phyloP scores from a whole-genome alignment of 1,140 invertebrate species.

The Leguminivora glycinivorella region DNA sequence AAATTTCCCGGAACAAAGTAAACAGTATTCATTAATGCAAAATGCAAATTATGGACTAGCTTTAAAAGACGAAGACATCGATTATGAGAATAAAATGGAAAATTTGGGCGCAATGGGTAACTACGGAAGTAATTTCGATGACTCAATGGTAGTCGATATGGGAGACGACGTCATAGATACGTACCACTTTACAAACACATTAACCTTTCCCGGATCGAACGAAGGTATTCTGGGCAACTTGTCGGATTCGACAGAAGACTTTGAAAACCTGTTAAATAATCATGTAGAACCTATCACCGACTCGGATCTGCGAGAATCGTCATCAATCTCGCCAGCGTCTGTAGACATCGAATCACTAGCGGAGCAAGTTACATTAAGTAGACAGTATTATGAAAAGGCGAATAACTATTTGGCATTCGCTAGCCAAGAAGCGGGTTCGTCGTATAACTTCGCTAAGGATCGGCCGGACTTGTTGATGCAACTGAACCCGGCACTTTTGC shows the following conservation, averaged over 20 bases:
- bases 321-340: conserved; percentile 83
- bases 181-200: conserved; percentile 88
- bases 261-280: conserved; percentile 84
- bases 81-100: conserved; percentile 87
- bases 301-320: conserved; percentile 78
- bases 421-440: conserved; percentile 75
- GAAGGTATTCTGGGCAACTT: conserved; percentile 81
- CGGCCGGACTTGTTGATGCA: conserved; percentile 75
- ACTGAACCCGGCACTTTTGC: conserved; percentile 67
- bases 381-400: conserved; percentile 79
- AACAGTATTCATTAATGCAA: conserved; percentile 89
- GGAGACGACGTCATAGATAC: conserved; percentile 88
- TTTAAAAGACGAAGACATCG: conserved; percentile 87
- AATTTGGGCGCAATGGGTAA: conserved; percentile 80
- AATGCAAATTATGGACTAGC: conserved; percentile 89
- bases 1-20: conserved; percentile 80
- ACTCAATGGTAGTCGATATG: conserved; percentile 90
- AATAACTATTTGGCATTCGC: conserved; percentile 74
- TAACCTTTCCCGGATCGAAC: conserved; percentile 87
- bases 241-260: conserved; percentile 82
- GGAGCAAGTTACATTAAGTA: conserved; percentile 80
- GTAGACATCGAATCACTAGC: conserved; percentile 86
- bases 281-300: conserved; percentile 82
- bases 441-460: conserved; percentile 70
- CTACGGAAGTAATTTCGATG: conserved; percentile 85